Percentiles rank a stretch among this genome's conserved stretches.
Conservation (phyloP, 2,888 invertebrate genomes). For the Ormyrus rosae region DNA sequence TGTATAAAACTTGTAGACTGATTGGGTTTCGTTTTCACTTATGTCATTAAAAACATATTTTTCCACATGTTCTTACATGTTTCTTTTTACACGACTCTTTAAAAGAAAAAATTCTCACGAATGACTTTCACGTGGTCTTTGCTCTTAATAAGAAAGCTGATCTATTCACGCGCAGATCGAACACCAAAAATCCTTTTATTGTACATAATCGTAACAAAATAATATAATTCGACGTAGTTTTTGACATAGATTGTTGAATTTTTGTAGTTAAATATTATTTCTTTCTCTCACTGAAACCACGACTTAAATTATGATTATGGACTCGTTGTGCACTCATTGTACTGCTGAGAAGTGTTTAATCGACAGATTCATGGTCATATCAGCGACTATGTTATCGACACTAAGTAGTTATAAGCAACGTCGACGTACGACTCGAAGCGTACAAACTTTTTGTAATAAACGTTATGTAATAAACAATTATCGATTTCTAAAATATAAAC, state of each 20-base stretch:
- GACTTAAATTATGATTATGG: conserved; percentile 42
- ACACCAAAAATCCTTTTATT: conserved; percentile 53
- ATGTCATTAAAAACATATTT: conserved; percentile 43
- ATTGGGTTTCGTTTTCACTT: conserved; percentile 37
- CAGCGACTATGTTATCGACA: conserved; percentile 38
- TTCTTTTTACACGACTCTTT: conserved; percentile 35
- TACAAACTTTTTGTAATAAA: conserved; percentile 49
- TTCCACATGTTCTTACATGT: conserved; percentile 54
- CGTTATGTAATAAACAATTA: conserved; percentile 45
- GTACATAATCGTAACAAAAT: conserved; percentile 56
- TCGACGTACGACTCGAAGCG: conserved; percentile 35
- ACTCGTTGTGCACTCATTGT: conserved; percentile 52
- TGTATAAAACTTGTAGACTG: conserved; percentile 52
- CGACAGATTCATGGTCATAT: conserved; percentile 31
- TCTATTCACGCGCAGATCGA: conserved; percentile 47
- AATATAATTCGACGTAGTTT: conserved; percentile 47
- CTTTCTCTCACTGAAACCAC: conserved; percentile 37
- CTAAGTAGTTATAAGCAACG: conserved; percentile 52
- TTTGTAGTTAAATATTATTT: conserved; percentile 18
- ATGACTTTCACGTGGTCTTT: conserved; percentile 30
- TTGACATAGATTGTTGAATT: conserved; percentile 42
- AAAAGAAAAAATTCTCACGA: conserved; percentile 32
- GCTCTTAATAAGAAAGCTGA: conserved; percentile 20
- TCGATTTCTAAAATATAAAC: conserved; percentile 40
- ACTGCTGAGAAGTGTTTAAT: conserved; percentile 48